Evolutionary conservation across 2,888 invertebrate genomes (phyloP).

Genomic region (Trachelus tabidus): DNA sequence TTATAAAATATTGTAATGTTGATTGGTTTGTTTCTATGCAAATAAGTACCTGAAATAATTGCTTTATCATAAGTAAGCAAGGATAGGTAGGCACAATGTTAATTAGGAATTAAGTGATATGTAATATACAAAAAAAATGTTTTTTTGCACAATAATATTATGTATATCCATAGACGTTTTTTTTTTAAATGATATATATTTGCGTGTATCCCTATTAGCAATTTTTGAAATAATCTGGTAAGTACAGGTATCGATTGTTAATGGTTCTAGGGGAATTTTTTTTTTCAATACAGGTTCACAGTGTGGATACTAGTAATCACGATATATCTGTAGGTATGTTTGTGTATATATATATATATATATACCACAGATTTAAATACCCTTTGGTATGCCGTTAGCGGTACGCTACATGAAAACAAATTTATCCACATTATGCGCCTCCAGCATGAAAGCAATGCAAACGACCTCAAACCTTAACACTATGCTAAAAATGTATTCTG

Average conservation of each 20-base stretch:
- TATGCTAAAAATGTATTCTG: not conserved
- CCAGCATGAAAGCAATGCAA: not conserved
- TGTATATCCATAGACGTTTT: conserved; percentile 13
- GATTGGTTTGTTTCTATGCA: conserved; percentile 24
- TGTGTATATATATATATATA: no score
- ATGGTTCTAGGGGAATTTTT: not conserved
- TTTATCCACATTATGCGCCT: not conserved
- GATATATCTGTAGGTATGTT: no score
- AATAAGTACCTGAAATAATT: conserved; percentile 31
- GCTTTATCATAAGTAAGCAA: conserved; percentile 27
- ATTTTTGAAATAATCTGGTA: not conserved
- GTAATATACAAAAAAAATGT: conserved; percentile 25
- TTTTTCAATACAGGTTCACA: not conserved
- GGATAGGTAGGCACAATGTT: conserved; percentile 26
- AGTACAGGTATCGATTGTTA: not conserved
- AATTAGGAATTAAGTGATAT: conserved; percentile 24
- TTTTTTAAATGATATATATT: not conserved
- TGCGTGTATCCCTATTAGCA: not conserved
- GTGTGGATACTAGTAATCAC: no score
- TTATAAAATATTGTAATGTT: conserved; percentile 20
- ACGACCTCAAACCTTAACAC: not conserved
- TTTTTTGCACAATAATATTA: conserved; percentile 22
- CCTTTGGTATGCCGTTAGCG: not conserved
- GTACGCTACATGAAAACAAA: not conserved
- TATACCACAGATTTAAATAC: not conserved